Evolutionary conservation across 2,888 invertebrate species (phyloP), one percentile per base, ranked within the genome.

Genomic region (Stegophylla sp.): DNA sequence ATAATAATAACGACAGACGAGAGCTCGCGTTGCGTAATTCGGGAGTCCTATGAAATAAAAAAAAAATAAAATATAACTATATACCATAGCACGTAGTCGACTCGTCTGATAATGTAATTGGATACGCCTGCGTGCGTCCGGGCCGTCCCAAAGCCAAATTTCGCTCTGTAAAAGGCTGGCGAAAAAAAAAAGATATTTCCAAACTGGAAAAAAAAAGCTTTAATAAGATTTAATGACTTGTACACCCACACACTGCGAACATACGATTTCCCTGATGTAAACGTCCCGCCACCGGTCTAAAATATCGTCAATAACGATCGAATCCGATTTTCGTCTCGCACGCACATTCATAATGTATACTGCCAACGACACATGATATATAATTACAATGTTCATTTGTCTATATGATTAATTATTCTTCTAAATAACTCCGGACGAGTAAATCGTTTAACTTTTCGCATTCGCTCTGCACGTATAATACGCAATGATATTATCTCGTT

Each of bases 1-100:
- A 7, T 34, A 63, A 17, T 13, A 63, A 13, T 66, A 10, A 66
- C 28, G 20, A 34, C 15, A 17, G 53, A 45, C 59, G 20, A 56
- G 56, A 61, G 43, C 5, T 26, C 59, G 67, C 45, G 56, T 79
- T 79, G 61, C 79, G 79, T 69, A 79, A 79, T 71, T 79, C 48
- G 59, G 79, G 23, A 79, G 69, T 79, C 59, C 48, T 61, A 5
- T 5, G 34, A 34, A 7, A 5, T 59, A 17, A 48, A 48, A 45
- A 67, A 67, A 34, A 45, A 34, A 34, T 34, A 34, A 5, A 45
- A 73, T 28, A 61, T 56, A 23, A 56, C 53, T 41, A n/a, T 71
- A 71, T 7, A 59, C 73, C n/a, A n/a, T 59, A 0, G 4, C 34
- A 20, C 15, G 13, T 61, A 1, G 28, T 56, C 56, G 34, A 7